A percentile compares a stretch with the other conserved stretches of the same genome.
Conservation (phyloP, 2,113 vertebrate genomes). For the Scomber japonicus region DNA sequence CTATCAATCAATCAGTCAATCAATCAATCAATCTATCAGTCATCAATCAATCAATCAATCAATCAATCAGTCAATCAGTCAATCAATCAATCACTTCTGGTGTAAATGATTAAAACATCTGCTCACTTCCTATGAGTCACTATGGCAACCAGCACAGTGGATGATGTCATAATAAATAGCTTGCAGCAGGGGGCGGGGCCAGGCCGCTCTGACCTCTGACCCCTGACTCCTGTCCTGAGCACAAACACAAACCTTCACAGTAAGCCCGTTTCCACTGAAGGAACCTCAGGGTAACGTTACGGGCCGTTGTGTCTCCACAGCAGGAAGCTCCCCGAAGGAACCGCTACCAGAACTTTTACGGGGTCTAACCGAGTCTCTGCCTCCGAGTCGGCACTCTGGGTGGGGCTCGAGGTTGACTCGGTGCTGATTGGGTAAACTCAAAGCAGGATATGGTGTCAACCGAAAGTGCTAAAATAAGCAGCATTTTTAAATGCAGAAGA, state of each 20-base stretch:
- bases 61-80: not conserved
- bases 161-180: slow-evolving; percentile 12
- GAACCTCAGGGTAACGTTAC: too few relatives aligned
- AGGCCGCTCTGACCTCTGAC: not conserved
- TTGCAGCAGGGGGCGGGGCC: not conserved
- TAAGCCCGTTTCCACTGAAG: too few relatives aligned
- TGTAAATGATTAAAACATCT: not conserved
- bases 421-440: too few relatives aligned
- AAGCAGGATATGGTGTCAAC: too few relatives aligned
- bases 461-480: too few relatives aligned
- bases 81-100: not conserved
- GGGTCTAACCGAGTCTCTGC: too few relatives aligned
- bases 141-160: slow-evolving; percentile 1
- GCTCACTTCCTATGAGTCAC: not conserved
- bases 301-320: too few relatives aligned
- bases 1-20: not conserved
- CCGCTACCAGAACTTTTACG: too few relatives aligned
- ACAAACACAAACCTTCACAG: slow-evolving; percentile 16
- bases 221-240: slow-evolving; percentile 19
- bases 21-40: not conserved
- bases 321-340: too few relatives aligned
- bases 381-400: too few relatives aligned
- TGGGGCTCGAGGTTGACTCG: too few relatives aligned
- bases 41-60: not conserved
- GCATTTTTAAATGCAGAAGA: too few relatives aligned